Base-by-base conservation (phyloP, 1,140 invertebrate species). In the Drosophila cardini region DNA sequence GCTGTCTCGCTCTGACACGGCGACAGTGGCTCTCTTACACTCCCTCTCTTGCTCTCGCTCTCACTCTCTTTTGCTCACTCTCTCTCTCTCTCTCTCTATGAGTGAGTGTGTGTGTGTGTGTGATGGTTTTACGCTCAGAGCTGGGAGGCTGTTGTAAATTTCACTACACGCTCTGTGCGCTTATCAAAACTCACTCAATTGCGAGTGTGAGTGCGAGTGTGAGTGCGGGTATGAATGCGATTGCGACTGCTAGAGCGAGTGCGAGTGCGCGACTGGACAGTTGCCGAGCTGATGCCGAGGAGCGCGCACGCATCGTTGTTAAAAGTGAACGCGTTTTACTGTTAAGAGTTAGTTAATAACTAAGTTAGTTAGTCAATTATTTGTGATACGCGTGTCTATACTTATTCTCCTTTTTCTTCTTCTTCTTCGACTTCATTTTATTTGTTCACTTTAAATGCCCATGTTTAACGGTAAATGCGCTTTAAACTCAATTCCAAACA, bases 221-320 rank as follows among this genome's bases (percentile, higher is more conserved):
- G 32, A 16, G 43, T 9, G 43, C 8, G 16, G 16, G 9, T 5
- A 18, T 16, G 32, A 53, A 30, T 76, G 52, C 21, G 56, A 71
- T 56, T 65, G n/a, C 30, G 40, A 32, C 5, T 63, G n/a, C 43
- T 30, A 48, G 13, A 61, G 46, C 48, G 65, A 61, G 38, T 72
- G 62, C 56, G 61, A 62, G 38, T 70, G 65, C 63, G 65, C 63
- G 13, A 15, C 65, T 48, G 52, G 65, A n/a, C 67, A 74, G 72
- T 70, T 63, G 72, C 15, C 36, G 36, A 63, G 52, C 43, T 58
- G 67, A 58, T 11, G 72, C 21, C 72, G 53, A 18, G 13, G 21
- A 60, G 65, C 60, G 68, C 58, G 45, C 67, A 70, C 67, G 68
- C 58, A 57, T 40, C 58, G n/a, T 30, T 43, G 26, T 26, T 26